phyloP scores from a whole-genome alignment of 2,113 vertebrate species.

The Notothenia rossii region DNA sequence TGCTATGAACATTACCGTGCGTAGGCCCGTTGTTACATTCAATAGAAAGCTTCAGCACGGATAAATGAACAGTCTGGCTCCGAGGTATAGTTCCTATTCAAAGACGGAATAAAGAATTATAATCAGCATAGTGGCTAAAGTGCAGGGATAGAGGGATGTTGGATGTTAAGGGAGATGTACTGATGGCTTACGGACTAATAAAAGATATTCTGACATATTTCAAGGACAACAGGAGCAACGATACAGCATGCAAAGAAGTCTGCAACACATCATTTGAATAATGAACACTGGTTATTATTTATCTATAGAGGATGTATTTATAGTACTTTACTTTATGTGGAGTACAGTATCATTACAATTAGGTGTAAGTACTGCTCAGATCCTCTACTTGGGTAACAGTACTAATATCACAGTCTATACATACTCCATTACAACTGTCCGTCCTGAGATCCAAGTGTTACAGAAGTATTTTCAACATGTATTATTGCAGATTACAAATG shows the following conservation, averaged over 20 bases:
- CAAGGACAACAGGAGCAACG: conserved; percentile 37
- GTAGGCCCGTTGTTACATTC: conserved; percentile 35
- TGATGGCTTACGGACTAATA: conserved; percentile 33
- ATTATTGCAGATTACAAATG: no score
- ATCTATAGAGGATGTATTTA: conserved; percentile 28
- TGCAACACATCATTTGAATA: conserved; percentile 33
- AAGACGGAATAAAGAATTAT: conserved; percentile 37
- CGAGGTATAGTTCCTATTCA: conserved; percentile 23
- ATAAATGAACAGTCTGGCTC: conserved; percentile 49
- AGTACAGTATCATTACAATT: conserved; percentile 23
- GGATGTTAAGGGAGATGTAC: conserved; percentile 13
- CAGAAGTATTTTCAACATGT: no score
- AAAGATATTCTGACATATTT: conserved; percentile 38
- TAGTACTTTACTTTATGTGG: conserved; percentile 16
- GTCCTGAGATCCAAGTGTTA: no score
- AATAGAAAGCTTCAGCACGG: conserved; percentile 33
- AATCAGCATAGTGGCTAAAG: conserved; percentile 25
- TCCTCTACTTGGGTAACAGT: no score
- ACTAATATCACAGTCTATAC: no score
- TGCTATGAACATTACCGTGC: conserved; percentile 41
- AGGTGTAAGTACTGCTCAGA: neutral
- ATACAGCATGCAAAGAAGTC: neutral
- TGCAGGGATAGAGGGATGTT: conserved; percentile 26
- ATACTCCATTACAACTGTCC: no score
- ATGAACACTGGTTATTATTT: conserved; percentile 11